These are phyloP conservation scores for Trematomus bernacchii DNA, from an alignment of 2,797 vertebrate genomes.

Conservation along the genomic window DNA sequence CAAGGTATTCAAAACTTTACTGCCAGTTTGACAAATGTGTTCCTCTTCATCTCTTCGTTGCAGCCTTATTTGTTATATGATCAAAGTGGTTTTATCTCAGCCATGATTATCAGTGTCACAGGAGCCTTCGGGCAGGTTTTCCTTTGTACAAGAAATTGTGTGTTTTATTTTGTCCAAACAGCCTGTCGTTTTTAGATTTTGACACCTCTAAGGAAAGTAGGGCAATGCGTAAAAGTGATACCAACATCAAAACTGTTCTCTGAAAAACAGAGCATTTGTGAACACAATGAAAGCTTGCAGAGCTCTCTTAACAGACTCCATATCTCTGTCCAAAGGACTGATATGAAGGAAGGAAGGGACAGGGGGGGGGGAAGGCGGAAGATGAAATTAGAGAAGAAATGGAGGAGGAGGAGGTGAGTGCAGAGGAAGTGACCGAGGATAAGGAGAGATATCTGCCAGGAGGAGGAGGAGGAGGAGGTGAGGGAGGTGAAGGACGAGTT, in stretches of 20 bases:
- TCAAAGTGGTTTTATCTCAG: neutral
- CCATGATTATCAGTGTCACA: neutral
- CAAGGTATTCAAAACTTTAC: neutral
- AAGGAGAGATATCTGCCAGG: constrained; percentile 51
- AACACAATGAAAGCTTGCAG: neutral
- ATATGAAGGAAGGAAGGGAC: constrained; percentile 10
- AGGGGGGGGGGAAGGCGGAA: constrained; percentile 25
- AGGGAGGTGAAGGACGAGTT: constrained; percentile 34
- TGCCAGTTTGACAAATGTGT: neutral
- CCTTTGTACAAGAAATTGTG: neutral
- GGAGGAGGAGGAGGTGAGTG: constrained; percentile 52
- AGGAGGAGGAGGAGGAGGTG: constrained; percentile 46
- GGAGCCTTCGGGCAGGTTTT: neutral
- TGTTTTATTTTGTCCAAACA: neutral
- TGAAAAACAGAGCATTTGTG: neutral
- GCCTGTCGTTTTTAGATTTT: neutral
- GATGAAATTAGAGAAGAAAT: constrained; percentile 54
- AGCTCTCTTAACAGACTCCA: constrained; percentile 8
- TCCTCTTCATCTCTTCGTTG: neutral
- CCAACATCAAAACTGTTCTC: neutral
- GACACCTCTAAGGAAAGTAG: neutral
- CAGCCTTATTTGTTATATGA: neutral
- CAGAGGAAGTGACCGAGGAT: constrained; percentile 62
- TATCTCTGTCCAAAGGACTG: constrained; percentile 21
- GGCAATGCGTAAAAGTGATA: neutral